phyloP scores from a whole-genome alignment of 1,140 invertebrate species.

The Drosophila subpulchrella region DNA sequence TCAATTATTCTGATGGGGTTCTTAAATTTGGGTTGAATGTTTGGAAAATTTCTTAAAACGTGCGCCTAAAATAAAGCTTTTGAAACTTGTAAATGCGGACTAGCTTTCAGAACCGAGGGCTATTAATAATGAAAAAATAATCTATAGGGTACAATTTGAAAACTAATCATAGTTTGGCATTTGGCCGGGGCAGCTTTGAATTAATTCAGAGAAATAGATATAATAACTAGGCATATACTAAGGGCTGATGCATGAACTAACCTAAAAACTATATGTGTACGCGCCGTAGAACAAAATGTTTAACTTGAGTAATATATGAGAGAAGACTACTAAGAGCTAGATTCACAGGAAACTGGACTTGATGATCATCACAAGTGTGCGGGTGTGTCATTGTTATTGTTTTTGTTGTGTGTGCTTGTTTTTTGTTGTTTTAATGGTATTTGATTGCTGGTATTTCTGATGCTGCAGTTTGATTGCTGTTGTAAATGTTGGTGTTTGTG shows the following conservation, averaged over 20 bases:
- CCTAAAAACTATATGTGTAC: slow-evolving; percentile 39
- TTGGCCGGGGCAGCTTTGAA: slow-evolving; percentile 60
- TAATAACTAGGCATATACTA: slow-evolving; percentile 24
- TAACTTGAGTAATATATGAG: slow-evolving; percentile 67
- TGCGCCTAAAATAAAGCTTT: slow-evolving; percentile 42
- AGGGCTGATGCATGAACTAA: slow-evolving; percentile 40
- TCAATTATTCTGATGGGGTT: slow-evolving; percentile 1
- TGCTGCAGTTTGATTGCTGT: slow-evolving; percentile 48
- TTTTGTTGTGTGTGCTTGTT: slow-evolving; percentile 34
- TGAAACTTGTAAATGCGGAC: slow-evolving; percentile 50
- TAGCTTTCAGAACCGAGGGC: slow-evolving; percentile 28
- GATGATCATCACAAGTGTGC: slow-evolving; percentile 80
- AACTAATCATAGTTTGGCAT: slow-evolving; percentile 50
- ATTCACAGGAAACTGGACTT: slow-evolving; percentile 82
- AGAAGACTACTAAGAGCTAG: slow-evolving; percentile 76
- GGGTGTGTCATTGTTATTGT: slow-evolving; percentile 35
- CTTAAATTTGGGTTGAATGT: slow-evolving; percentile 23
- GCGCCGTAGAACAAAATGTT: slow-evolving; percentile 60
- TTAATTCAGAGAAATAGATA: slow-evolving; percentile 33
- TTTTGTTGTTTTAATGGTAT: slow-evolving; percentile 18
- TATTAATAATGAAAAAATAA: slow-evolving; percentile 22
- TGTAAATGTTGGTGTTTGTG: slow-evolving; percentile 49
- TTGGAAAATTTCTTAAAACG: slow-evolving; percentile 27
- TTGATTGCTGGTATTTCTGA: slow-evolving; percentile 9
- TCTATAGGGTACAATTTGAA: slow-evolving; percentile 22